These are phyloP conservation scores for Thera obeliscata DNA, from an alignment of 2,888 invertebrate genomes.

Conservation along the genomic window DNA sequence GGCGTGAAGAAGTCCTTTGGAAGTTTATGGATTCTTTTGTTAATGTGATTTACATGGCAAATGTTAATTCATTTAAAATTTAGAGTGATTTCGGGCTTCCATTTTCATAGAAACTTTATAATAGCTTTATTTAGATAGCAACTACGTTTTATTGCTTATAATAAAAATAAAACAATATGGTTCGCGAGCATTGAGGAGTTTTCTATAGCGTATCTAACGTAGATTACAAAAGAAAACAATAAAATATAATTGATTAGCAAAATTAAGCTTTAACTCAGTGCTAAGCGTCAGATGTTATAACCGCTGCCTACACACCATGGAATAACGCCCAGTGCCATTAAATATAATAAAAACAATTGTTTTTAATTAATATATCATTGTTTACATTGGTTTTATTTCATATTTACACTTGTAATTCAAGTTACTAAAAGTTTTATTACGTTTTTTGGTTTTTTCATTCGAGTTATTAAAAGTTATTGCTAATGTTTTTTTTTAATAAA, in stretches of 20 bases:
- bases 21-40: conserved; percentile 24
- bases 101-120: too few relatives aligned
- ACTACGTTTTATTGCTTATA: too few relatives aligned
- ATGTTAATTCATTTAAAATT: not conserved
- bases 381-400: not conserved
- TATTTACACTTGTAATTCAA: too few relatives aligned
- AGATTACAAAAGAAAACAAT: not conserved
- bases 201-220: not conserved
- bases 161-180: too few relatives aligned
- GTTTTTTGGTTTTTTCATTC: not conserved
- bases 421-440: not conserved
- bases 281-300: not conserved
- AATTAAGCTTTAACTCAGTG: not conserved
- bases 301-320: not conserved
- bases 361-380: not conserved
- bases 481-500: not conserved
- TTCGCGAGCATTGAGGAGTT: not conserved
- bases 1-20: conserved; percentile 27
- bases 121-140: too few relatives aligned
- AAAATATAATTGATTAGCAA: not conserved
- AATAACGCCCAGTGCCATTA: not conserved
- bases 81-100: not conserved
- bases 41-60: conserved; percentile 6
- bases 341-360: not conserved
- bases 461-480: too few relatives aligned